Evolutionary conservation across 1,140 invertebrate genomes (phyloP).

Genomic region (Lepidurus apus): DNA sequence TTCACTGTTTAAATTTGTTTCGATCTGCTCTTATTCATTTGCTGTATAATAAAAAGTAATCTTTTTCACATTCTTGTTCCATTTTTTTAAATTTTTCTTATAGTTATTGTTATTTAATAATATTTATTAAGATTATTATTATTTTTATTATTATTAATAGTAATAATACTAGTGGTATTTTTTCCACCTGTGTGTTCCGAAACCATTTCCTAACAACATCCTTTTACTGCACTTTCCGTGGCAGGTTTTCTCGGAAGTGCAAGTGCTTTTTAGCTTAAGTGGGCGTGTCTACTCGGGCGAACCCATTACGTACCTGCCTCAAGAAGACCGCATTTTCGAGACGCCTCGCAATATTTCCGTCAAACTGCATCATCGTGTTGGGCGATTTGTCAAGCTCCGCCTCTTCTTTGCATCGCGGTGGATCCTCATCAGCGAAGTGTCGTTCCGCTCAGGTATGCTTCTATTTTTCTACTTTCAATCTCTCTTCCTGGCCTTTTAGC

Average conservation of each 20-base stretch:
- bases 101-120: background rate
- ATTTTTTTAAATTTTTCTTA: background rate
- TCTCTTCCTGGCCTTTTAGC: background rate
- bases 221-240: slow-evolving; percentile 38
- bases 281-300: slow-evolving; percentile 68
- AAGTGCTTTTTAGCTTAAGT: slow-evolving; percentile 74
- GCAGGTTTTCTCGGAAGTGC: slow-evolving; percentile 70
- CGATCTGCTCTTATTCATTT: too few species aligned
- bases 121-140: background rate
- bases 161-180: background rate
- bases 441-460: slow-evolving; percentile 67
- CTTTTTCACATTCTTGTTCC: slow-evolving; percentile 1
- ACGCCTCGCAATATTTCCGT: slow-evolving; percentile 74
- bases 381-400: slow-evolving; percentile 71
- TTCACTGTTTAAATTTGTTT: too few species aligned
- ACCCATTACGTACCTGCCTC: slow-evolving; percentile 61
- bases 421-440: slow-evolving; percentile 85
- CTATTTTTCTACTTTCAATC: slow-evolving; percentile 26
- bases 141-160: background rate
- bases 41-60: background rate
- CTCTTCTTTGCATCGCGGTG: slow-evolving; percentile 74
- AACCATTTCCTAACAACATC: background rate
- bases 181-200: background rate
- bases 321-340: slow-evolving; percentile 74
- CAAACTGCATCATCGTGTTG: slow-evolving; percentile 74